These are phyloP conservation scores for Mionectes olivaceus DNA, from an alignment of 2,797 vertebrate species.

Conservation along the genomic window DNA sequence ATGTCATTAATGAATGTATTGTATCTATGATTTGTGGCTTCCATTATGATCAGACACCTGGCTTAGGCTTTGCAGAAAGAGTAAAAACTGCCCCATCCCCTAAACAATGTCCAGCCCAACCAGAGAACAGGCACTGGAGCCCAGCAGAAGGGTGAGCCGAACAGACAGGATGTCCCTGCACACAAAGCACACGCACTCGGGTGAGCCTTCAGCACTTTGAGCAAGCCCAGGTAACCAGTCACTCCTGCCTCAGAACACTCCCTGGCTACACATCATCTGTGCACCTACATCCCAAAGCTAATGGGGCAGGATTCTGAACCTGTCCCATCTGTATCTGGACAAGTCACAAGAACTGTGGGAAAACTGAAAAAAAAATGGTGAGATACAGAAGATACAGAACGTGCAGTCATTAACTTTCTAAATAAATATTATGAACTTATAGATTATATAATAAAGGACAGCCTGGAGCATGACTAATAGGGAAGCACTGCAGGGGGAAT, in stretches of 20 bases:
- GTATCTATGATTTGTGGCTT: background rate
- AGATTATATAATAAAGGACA: background rate
- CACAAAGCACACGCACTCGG: background rate
- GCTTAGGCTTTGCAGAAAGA: background rate
- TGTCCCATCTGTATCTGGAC: background rate
- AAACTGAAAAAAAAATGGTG: background rate
- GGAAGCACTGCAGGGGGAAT: background rate
- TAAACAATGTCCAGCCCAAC: background rate
- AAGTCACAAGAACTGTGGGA: background rate
- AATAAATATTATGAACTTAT: background rate
- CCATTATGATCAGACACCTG: background rate
- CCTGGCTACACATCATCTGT: background rate
- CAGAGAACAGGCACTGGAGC: background rate
- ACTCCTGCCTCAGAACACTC: background rate
- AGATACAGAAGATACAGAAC: background rate
- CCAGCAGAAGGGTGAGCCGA: background rate
- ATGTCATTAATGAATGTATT: background rate
- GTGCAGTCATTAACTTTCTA: background rate
- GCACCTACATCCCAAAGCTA: background rate
- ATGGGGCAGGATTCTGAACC: background rate
- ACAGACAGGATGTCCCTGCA: background rate
- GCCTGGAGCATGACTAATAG: conserved; percentile 8
- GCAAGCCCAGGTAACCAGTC: background rate
- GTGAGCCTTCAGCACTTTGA: background rate
- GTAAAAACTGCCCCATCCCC: background rate